Evolutionary conservation across 2,113 vertebrate species (phyloP).

Genomic region (Chlorodrepanis virens): DNA sequence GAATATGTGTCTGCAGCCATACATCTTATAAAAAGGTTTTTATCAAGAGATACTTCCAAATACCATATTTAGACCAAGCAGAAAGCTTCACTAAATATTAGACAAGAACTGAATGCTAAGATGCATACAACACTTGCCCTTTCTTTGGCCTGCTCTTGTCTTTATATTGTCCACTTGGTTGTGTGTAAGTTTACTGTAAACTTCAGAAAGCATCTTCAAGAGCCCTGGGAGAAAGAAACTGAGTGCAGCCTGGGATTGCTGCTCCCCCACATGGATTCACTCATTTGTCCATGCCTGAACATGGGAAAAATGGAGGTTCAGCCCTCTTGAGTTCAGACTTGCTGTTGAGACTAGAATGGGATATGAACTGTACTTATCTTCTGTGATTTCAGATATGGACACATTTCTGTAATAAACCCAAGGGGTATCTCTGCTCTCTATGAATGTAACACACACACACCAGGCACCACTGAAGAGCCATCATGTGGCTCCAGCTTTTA

Average conservation of each 20-base stretch:
- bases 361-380: neutral
- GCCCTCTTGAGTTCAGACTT: neutral
- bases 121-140: neutral
- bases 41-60: neutral
- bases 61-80: neutral
- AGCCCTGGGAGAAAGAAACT: neutral
- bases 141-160: neutral
- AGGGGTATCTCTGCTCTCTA: neutral
- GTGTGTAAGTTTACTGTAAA: neutral
- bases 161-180: neutral
- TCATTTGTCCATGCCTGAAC: neutral
- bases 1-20: neutral
- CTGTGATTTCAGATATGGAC: neutral
- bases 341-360: neutral
- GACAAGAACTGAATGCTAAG: neutral
- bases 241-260: neutral
- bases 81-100: neutral
- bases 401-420: neutral
- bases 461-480: neutral
- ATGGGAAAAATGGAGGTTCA: fast-evolving
- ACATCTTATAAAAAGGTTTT: neutral
- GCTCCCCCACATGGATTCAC: fast-evolving
- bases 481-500: neutral
- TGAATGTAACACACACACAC: neutral
- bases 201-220: neutral